phyloP scores from a whole-genome alignment of 2,888 invertebrate genomes.

The Acrobasis suavella region DNA sequence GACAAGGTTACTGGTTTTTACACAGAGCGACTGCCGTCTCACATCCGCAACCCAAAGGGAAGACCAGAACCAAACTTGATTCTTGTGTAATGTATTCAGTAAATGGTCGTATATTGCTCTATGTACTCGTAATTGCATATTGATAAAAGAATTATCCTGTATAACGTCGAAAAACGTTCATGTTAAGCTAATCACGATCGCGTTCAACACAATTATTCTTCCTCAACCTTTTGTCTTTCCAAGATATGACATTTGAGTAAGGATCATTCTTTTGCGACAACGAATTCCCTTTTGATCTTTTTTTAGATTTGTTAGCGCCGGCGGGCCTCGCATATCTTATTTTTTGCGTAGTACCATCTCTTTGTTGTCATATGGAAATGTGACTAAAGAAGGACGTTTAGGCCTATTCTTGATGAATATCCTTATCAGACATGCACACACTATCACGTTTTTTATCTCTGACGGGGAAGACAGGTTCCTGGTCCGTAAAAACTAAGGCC shows the following conservation, averaged over 20 bases:
- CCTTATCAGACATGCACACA: neutral
- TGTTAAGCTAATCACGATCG: neutral
- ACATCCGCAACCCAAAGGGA: no score
- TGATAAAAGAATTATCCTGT: no score
- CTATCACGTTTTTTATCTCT: no score
- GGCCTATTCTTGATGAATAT: neutral
- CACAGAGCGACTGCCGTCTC: no score
- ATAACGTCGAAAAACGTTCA: neutral
- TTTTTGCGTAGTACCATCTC: slow-evolving; percentile 6
- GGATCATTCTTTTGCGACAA: slow-evolving; percentile 16
- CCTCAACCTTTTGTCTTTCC: slow-evolving; percentile 11
- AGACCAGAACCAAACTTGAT: no score
- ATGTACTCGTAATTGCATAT: no score
- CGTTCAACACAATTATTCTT: neutral
- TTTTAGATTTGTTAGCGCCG: slow-evolving; percentile 11
- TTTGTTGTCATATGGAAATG: slow-evolving; percentile 16
- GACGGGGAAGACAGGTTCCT: no score
- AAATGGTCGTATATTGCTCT: no score
- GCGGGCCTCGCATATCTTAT: slow-evolving; percentile 9
- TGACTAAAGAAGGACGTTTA: neutral
- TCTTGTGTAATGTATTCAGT: no score
- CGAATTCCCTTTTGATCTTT: slow-evolving; percentile 12
- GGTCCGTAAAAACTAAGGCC: no score
- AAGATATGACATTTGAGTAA: slow-evolving; percentile 18
- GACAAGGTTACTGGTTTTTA: no score